Evolutionary conservation across 92 coral and sea anemone genomes (phyloP).

Genomic region (Phenganax marumi): DNA sequence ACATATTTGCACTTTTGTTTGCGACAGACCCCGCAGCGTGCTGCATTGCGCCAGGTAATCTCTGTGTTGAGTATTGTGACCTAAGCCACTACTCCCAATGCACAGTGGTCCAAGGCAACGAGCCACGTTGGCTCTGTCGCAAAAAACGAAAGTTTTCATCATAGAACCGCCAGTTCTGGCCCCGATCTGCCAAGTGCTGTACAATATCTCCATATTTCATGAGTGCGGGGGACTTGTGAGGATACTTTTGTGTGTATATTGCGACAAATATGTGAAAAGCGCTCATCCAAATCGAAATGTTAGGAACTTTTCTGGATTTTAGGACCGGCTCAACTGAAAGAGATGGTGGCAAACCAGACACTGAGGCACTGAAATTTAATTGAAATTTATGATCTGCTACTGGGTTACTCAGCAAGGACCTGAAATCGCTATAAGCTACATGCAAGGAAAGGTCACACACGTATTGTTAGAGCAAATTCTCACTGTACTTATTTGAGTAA

Average conservation of each 20-base stretch:
- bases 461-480: too few relatives aligned
- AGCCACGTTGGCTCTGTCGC: slow-evolving; percentile 25
- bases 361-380: too few relatives aligned
- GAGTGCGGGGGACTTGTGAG: slow-evolving; percentile 43
- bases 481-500: too few relatives aligned
- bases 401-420: too few relatives aligned
- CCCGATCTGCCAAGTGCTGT: slow-evolving; percentile 53
- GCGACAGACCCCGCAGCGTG: background rate
- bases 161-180: slow-evolving; percentile 52
- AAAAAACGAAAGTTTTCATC: slow-evolving; percentile 59
- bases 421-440: too few relatives aligned
- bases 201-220: slow-evolving; percentile 59
- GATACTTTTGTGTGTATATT: slow-evolving; percentile 40
- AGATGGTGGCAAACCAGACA: too few relatives aligned
- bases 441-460: too few relatives aligned
- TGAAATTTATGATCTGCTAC: too few relatives aligned
- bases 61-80: slow-evolving; percentile 18
- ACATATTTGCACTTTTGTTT: background rate
- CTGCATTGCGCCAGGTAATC: background rate
- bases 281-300: too few relatives aligned
- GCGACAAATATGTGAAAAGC: slow-evolving; percentile 51
- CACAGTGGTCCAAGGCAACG: slow-evolving; percentile 44
- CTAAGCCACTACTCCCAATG: slow-evolving; percentile 60
- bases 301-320: too few relatives aligned
- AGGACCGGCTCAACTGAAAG: too few relatives aligned